phyloP scores from a whole-genome alignment of 2,888 invertebrate genomes.

The Polydrusus cervinus region DNA sequence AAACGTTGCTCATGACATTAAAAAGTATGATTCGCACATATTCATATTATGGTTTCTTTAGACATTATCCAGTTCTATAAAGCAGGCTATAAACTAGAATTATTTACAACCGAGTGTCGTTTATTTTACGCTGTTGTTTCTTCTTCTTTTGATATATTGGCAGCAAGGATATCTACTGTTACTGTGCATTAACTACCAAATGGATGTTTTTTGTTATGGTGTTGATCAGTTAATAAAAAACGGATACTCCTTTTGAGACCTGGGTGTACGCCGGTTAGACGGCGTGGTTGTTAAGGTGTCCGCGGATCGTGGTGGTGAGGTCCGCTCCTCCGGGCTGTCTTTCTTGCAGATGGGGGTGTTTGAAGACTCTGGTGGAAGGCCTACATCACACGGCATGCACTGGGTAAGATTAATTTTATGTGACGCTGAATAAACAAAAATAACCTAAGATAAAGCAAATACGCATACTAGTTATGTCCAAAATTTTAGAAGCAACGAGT shows the following conservation, averaged over 20 bases:
- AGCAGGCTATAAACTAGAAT: background rate
- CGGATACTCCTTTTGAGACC: constrained; percentile 34
- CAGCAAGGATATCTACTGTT: no score
- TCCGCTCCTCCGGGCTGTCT: constrained; percentile 66
- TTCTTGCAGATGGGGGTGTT: constrained; percentile 92
- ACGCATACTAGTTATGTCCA: no score
- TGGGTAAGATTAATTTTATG: constrained; percentile 78
- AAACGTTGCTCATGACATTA: background rate
- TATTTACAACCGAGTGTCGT: background rate
- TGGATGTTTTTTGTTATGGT: constrained; percentile 9
- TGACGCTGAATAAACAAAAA: no score
- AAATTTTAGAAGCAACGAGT: no score
- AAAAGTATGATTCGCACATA: background rate
- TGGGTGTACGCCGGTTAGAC: constrained; percentile 43
- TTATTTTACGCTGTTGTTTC: no score
- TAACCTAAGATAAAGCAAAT: no score
- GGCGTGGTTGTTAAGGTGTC: constrained; percentile 54
- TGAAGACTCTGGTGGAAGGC: constrained; percentile 77
- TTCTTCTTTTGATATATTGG: no score
- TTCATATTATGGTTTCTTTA: background rate
- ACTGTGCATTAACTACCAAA: no score
- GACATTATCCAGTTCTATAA: background rate
- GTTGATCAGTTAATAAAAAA: background rate
- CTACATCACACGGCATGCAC: constrained; percentile 87
- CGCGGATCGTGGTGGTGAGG: constrained; percentile 67